Conservation (phyloP, 2,113 vertebrate species). For the Stegostoma tigrinum region DNA sequence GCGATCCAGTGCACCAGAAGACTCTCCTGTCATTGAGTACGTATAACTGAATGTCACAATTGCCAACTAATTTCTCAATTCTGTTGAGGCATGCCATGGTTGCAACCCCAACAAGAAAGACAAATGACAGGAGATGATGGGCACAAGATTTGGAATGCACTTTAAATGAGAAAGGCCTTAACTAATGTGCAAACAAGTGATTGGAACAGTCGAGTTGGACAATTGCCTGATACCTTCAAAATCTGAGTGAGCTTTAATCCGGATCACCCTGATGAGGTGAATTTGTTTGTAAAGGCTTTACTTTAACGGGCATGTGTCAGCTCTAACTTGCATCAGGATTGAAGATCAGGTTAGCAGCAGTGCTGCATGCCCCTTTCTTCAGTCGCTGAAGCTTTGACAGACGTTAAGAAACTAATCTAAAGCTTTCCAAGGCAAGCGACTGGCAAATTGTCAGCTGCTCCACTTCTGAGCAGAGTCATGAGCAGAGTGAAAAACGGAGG, state of each 20-base stretch:
- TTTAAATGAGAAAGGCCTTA: background rate
- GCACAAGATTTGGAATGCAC: background rate
- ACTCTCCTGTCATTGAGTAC: background rate
- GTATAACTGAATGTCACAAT: background rate
- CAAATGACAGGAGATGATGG: background rate
- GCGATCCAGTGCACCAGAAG: too few relatives aligned
- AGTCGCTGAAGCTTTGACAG: background rate
- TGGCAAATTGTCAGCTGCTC: background rate
- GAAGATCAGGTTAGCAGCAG: background rate
- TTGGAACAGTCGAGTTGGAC: background rate
- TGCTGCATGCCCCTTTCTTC: background rate
- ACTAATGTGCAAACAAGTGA: background rate
- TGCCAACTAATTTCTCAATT: background rate
- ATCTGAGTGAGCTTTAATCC: background rate
- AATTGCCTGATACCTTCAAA: background rate
- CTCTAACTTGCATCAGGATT: background rate
- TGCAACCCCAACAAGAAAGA: background rate
- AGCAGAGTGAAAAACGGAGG: background rate
- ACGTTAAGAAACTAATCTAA: background rate
- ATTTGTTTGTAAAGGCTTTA: background rate
- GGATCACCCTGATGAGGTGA: background rate
- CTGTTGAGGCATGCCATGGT: background rate
- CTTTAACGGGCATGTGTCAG: background rate
- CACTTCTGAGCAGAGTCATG: background rate
- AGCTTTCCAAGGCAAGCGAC: background rate